Evolutionary conservation across 2,888 invertebrate genomes (phyloP), one percentile per base, ranked within the genome.

Genomic region (Portevinia maculata): DNA sequence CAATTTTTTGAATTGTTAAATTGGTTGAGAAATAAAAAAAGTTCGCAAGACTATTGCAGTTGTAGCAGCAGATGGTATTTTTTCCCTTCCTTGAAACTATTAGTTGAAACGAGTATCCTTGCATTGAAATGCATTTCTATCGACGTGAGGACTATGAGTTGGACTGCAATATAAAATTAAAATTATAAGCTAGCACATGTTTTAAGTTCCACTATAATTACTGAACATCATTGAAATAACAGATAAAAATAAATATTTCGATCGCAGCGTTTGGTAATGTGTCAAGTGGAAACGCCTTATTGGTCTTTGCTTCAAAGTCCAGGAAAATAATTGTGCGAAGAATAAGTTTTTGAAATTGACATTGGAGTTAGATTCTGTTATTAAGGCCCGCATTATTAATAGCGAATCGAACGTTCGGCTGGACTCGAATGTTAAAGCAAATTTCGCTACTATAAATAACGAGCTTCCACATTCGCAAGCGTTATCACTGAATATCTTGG

Each of bases 141-240:
- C 39, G 34, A 32, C 30, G 9, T 8, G 1, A 41, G 11, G 5
- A 24, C 24, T 24, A 24, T 24, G 2, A 24, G 24, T 24, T 24
- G 24, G 24, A 5, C 5, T 24, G 24, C 2, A 41, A 41, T 41
- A n/a, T 15, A 11, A 50, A n/a, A 21, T 50, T 55, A 13, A 62
- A 62, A 79, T 79, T 67, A 67, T 37, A 44, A 48, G 17, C 9
- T 73, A 30, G 48, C 79, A 79, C 73, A 73, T 79, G 79, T 11
- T 44, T n/a, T 57, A 8, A 41, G 11, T 69, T 74, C 73, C 73
- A 79, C 24, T 79, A 32, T 62, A 37, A 53, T 48, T 62, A 69
- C 7, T 2, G 0, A 24, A 30, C 59, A 21, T 69, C 28, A 30
- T 24, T 24, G 24, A 9, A 55, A n/a, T 64, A 11, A 15, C 28